Evolutionary conservation across 2,888 invertebrate genomes (phyloP).

Genomic region (Acanthoscelides obtectus): DNA sequence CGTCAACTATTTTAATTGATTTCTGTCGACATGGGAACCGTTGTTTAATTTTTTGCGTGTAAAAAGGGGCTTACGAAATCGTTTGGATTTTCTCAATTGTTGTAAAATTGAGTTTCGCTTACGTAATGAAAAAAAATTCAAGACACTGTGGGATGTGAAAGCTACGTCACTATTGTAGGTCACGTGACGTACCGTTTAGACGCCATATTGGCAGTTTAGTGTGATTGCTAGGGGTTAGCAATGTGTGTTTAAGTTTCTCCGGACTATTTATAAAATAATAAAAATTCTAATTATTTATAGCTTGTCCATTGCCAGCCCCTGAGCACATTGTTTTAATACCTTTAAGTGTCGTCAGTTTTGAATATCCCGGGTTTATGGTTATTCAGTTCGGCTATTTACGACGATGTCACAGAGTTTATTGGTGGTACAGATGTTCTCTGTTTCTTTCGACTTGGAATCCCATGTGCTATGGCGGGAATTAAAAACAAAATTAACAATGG

Average conservation of each 20-base stretch:
- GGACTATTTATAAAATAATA: conserved; percentile 22
- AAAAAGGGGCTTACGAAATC: background rate
- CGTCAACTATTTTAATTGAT: background rate
- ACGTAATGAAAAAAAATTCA: conserved; percentile 45
- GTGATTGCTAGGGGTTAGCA: conserved; percentile 50
- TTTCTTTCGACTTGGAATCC: conserved; percentile 39
- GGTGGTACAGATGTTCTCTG: conserved; percentile 48
- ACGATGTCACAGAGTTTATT: conserved; percentile 45
- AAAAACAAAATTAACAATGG: conserved; percentile 26
- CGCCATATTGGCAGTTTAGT: conserved; percentile 58
- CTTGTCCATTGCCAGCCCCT: conserved; percentile 12
- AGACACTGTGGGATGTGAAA: conserved; percentile 41
- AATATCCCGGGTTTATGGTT: conserved; percentile 43
- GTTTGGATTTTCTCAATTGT: conserved; percentile 27
- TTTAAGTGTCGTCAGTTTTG: conserved; percentile 36
- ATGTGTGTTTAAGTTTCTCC: conserved; percentile 40
- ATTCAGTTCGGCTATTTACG: conserved; percentile 47
- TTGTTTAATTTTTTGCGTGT: background rate
- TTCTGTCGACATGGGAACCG: conserved; percentile 15
- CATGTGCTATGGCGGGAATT: conserved; percentile 40
- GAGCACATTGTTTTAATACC: conserved; percentile 16
- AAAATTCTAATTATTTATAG: conserved; percentile 20
- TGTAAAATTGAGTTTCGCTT: conserved; percentile 37
- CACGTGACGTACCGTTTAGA: conserved; percentile 55
- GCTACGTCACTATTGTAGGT: conserved; percentile 51